Base-by-base conservation (phyloP, 2,113 vertebrate species). In the Theristicus caerulescens region DNA sequence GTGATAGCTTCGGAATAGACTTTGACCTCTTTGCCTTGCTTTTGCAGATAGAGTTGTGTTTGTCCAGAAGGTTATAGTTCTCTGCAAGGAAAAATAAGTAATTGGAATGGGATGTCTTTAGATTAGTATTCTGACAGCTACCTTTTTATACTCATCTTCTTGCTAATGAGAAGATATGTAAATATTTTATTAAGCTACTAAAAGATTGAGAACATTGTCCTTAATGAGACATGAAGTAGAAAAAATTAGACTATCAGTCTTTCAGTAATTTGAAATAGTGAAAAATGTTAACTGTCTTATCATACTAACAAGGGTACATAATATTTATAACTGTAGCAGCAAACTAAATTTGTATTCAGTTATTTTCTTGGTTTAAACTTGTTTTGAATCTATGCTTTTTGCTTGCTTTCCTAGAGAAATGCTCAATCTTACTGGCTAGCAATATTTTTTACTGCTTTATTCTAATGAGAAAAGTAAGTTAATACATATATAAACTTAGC, bases 161-260 rank as follows among this genome's bases (percentile, higher is more conserved):
- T 76, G 44, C 64, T 96, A 83, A 94, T 49, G 52, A 86, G 88
- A 96, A 91, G 76, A 76, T 78, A 62, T 6, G n/a, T 95, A 88
- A 96, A 94, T 96, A 94, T 95, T 93, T 97, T 61, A 92, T 93
- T 81, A 90, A 92, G 76, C 80, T 47, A 34, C 69, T 82, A 44
- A 86, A 86, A 70, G 76, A 46, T 69, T 86, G 92, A 93, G 88
- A 81, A 88, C 64, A 61, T 90, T 71, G 92, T 80, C 73, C 80
- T 94, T 87, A 88, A 82, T 93, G 84, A 96, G 82, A 94, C 49
- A 26, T n/a, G 70, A 93, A 87, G 34, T 27, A 89, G 36, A 66
- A 91, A 95, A 96, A 85, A 82, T 55, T 44, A 57, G 38, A 69
- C 78, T 46, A 32, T 87, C 47, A 47, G 57, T 82, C 78, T 76